phyloP scores from a whole-genome alignment of 2,888 invertebrate genomes.

The Frankliniella fusca region DNA sequence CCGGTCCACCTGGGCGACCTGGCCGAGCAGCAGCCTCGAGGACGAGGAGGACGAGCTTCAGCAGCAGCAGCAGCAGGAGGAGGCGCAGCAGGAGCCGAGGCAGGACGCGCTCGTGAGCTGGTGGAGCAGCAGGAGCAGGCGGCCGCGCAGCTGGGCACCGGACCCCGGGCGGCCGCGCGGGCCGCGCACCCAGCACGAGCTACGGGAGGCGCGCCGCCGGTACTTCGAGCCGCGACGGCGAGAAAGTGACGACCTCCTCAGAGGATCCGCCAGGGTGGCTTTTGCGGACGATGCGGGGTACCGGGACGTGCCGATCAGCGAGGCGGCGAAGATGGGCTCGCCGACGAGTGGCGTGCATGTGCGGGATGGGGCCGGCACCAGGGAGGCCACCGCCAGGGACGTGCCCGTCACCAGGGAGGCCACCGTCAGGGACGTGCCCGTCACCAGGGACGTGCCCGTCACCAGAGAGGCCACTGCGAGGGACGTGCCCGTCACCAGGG shows the following conservation, averaged over 20 bases:
- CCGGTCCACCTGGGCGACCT: constrained; percentile 2
- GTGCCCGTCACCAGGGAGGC: background rate
- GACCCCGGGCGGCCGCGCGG: background rate
- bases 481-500: background rate
- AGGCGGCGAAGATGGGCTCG: too few relatives aligned
- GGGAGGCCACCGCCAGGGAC: background rate
- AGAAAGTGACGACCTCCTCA: background rate
- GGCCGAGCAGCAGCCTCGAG: background rate
- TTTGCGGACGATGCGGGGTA: background rate
- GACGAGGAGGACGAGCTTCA: background rate
- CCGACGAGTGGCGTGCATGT: background rate
- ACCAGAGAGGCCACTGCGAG: too few relatives aligned
- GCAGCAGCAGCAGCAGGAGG: background rate
- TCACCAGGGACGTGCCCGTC: background rate
- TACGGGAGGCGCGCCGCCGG: background rate
- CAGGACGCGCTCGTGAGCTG: background rate
- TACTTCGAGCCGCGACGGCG: background rate
- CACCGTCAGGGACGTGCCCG: background rate
- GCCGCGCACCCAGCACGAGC: background rate
- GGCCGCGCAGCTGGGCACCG: background rate
- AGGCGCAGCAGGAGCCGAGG: background rate
- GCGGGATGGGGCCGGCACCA: background rate
- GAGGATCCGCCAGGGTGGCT: background rate
- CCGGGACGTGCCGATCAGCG: background rate
- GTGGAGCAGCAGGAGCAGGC: background rate